Evolutionary conservation across 2,113 vertebrate genomes (phyloP).

Genomic region (Gymnobelideus leadbeateri): DNA sequence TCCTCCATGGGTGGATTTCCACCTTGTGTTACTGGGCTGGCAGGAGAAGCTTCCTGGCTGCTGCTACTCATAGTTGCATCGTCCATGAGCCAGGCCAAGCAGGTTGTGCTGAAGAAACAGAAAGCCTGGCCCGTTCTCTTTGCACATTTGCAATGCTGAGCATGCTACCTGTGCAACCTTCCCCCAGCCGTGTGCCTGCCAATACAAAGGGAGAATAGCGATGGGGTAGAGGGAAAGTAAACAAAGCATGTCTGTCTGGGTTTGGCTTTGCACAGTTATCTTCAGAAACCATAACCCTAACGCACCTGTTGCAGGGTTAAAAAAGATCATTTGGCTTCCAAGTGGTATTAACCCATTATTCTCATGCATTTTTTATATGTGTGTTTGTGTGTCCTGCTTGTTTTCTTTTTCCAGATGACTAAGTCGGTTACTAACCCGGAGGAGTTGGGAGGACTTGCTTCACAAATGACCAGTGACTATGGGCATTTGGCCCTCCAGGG

Average conservation of each 20-base stretch:
- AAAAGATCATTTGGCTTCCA: slow-evolving; percentile 70
- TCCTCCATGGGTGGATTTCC: not conserved
- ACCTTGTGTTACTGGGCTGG: not conserved
- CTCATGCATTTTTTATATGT: slow-evolving; percentile 82
- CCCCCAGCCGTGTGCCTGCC: rapidly evolving
- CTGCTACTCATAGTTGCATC: rapidly evolving
- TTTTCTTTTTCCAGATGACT: slow-evolving; percentile 93
- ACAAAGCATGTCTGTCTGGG: slow-evolving; percentile 81
- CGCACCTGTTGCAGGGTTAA: slow-evolving; percentile 37
- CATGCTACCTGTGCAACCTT: slow-evolving; percentile 47
- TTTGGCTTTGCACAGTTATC: slow-evolving; percentile 68
- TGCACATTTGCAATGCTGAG: slow-evolving; percentile 45
- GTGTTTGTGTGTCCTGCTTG: slow-evolving; percentile 81
- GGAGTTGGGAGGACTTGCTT: slow-evolving; percentile 96
- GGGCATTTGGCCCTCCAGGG: slow-evolving; percentile 97
- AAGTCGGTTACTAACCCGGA: slow-evolving; percentile 99
- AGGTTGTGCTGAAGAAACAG: not conserved
- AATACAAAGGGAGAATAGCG: slow-evolving; percentile 44
- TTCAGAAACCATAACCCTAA: slow-evolving; percentile 44
- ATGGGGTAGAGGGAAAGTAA: slow-evolving; percentile 34
- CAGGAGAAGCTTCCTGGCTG: not conserved
- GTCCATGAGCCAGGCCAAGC: not conserved
- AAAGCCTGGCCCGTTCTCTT: not conserved
- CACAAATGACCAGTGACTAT: slow-evolving; percentile 98
- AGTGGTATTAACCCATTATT: slow-evolving; percentile 81